Evolutionary conservation across 2,888 invertebrate genomes (phyloP).

Genomic region (Notodonta ziczac): DNA sequence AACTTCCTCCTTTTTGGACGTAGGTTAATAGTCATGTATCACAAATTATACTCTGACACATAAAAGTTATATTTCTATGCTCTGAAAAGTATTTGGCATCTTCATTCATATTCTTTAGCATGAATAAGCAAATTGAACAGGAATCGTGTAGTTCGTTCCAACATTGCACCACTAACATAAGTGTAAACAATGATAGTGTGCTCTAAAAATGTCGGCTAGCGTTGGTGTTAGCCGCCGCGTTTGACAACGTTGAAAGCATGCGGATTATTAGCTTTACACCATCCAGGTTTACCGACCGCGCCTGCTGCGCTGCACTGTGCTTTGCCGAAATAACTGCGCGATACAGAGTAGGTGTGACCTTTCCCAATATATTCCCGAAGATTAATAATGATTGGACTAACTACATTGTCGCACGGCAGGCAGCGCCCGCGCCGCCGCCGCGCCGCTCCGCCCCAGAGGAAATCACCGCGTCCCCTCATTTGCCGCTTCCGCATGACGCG

Average conservation of each 20-base stretch:
- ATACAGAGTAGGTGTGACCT: too few species aligned
- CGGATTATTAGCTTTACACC: too few species aligned
- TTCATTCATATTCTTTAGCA: not conserved
- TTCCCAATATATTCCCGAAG: not conserved
- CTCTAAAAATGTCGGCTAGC: too few species aligned
- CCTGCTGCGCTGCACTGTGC: too few species aligned
- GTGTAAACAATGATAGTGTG: not conserved
- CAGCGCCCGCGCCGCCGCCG: not conserved
- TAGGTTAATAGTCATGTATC: not conserved
- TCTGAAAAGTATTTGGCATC: not conserved
- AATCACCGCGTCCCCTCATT: constrained; percentile 12
- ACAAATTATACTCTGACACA: not conserved
- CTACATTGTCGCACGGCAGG: not conserved
- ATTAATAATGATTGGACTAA: not conserved
- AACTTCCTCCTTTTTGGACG: too few species aligned
- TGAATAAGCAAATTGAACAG: not conserved
- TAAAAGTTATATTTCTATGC: not conserved
- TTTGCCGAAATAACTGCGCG: too few species aligned
- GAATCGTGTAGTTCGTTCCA: not conserved
- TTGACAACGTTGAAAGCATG: too few species aligned
- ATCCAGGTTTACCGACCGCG: too few species aligned
- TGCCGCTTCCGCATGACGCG: constrained; percentile 2
- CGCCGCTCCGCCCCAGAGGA: constrained; percentile 13
- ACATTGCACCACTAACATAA: not conserved
- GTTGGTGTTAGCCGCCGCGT: too few species aligned